A percentile compares a stretch with the other conserved stretches of the same genome.
phyloP scores from a whole-genome alignment of 2,888 invertebrate species.

The Sarcophaga carnaria region DNA sequence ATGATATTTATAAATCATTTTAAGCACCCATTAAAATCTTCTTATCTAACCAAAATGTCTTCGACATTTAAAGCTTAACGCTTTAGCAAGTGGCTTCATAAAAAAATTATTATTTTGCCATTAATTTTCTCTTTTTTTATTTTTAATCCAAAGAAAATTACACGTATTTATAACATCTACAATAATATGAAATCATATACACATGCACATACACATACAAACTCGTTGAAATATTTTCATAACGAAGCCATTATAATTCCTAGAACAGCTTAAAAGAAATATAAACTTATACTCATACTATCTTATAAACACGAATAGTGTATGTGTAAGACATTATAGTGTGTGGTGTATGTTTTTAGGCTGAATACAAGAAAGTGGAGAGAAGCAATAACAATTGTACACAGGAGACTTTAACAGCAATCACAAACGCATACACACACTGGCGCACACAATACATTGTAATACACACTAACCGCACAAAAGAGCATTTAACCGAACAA shows the following conservation, averaged over 20 bases:
- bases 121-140: background rate
- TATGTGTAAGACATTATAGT: too few species aligned
- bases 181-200: background rate
- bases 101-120: background rate
- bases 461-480: background rate
- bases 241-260: constrained; percentile 52
- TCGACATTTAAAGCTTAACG: background rate
- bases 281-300: constrained; percentile 4
- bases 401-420: constrained; percentile 53
- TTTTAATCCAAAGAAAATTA: background rate
- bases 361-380: background rate
- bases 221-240: constrained; percentile 45
- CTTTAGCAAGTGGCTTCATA: background rate
- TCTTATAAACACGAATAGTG: background rate
- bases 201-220: background rate
- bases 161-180: background rate
- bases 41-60: background rate
- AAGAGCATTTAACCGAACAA: background rate
- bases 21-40: background rate
- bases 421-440: constrained; percentile 48
- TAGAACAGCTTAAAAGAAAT: constrained; percentile 37
- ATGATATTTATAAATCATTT: background rate
- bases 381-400: constrained; percentile 47
- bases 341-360: background rate
- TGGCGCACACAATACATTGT: background rate